A percentile compares a stretch with the other conserved stretches of the same genome.
These are phyloP conservation scores for Manis crassicaudata DNA, from an alignment of 2,797 vertebrate genomes.

Conservation along the genomic window DNA sequence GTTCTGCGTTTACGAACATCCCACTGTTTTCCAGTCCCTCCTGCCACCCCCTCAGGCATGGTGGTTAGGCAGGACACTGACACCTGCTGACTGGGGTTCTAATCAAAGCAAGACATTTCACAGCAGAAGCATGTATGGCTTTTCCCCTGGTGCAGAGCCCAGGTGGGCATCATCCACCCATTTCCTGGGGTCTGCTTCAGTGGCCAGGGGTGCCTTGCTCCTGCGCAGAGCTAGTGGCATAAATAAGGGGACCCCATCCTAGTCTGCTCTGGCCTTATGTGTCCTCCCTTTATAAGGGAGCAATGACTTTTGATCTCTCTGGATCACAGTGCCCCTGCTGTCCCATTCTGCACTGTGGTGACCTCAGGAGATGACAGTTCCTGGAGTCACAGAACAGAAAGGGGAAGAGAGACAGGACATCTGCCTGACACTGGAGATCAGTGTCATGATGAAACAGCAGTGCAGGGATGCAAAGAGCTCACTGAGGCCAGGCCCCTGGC, in stretches of 20 bases:
- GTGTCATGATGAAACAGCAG: background rate
- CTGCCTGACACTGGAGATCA: background rate
- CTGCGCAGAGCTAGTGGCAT: background rate
- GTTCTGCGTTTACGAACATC: too few species aligned
- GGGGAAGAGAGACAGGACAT: background rate
- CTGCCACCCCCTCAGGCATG: too few species aligned
- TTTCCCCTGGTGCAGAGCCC: background rate
- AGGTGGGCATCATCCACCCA: too few species aligned
- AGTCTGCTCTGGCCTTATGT: background rate
- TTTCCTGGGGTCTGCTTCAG: background rate
- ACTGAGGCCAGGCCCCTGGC: rapidly evolving
- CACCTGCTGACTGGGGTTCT: background rate
- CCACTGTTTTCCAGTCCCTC: too few species aligned
- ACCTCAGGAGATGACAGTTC: background rate
- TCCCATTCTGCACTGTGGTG: rapidly evolving
- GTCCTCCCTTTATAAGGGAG: background rate
- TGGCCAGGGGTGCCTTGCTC: background rate
- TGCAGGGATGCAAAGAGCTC: background rate
- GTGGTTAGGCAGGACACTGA: too few species aligned
- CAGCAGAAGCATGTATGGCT: background rate
- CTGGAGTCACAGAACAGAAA: background rate
- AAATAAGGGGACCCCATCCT: rapidly evolving
- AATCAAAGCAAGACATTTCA: background rate
- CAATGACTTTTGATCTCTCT: background rate
- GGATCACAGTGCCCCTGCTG: background rate